Percentiles rank a stretch among this genome's conserved stretches.
Evolutionary conservation across 2,888 invertebrate species (phyloP).

Genomic region (Lordiphosa fenestrarum): DNA sequence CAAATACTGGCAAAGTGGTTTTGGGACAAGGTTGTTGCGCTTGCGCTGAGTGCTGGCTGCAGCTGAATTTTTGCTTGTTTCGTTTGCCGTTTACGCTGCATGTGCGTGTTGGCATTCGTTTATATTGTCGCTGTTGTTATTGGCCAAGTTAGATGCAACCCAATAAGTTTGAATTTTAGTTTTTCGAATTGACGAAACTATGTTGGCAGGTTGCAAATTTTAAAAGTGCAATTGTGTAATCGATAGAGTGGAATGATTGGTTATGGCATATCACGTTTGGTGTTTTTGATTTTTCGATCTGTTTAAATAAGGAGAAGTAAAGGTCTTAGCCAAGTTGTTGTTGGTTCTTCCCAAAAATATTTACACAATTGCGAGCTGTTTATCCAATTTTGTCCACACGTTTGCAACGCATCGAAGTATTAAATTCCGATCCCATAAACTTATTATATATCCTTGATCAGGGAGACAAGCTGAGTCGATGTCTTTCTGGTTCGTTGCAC

Average conservation of each 20-base stretch:
- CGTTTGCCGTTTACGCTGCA: conserved; percentile 24
- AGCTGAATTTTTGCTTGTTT: conserved; percentile 5
- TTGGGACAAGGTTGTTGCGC: conserved; percentile 39
- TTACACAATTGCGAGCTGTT: no score
- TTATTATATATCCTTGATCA: no score
- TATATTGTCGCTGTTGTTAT: conserved; percentile 1
- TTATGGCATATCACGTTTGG: not conserved
- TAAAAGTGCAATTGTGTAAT: conserved; percentile 26
- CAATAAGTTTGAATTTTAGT: conserved; percentile 8
- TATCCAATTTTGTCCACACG: no score
- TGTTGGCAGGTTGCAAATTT: conserved; percentile 38
- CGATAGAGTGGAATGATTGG: conserved; percentile 22
- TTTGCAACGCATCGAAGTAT: no score
- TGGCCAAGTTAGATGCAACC: conserved; percentile 21
- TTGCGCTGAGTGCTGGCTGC: conserved; percentile 14
- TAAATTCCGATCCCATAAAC: no score
- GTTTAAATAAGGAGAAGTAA: not conserved
- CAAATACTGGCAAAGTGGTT: conserved; percentile 29
- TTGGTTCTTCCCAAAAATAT: no score
- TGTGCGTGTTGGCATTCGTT: conserved; percentile 27
- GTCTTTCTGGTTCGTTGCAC: no score
- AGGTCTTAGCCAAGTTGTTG: no score
- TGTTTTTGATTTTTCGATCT: not conserved
- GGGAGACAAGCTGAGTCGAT: no score
- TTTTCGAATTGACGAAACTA: conserved; percentile 11